phyloP scores from a whole-genome alignment of 2,113 vertebrate genomes.

The Pterocles orientalis region DNA sequence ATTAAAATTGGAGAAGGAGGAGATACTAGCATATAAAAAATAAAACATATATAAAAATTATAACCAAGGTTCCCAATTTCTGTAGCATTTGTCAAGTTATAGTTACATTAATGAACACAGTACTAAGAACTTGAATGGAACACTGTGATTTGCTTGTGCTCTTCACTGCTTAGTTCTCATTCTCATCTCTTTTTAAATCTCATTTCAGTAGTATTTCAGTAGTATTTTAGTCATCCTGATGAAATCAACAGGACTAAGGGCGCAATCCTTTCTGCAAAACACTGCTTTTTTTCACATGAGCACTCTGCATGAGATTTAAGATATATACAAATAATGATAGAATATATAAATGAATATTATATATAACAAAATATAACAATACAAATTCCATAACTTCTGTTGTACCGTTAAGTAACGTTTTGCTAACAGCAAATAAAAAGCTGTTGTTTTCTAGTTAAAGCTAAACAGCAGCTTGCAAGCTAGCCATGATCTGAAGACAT shows the following conservation, averaged over 20 bases:
- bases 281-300: not conserved
- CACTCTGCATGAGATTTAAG: not conserved
- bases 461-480: not conserved
- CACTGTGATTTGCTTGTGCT: not conserved
- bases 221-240: not conserved
- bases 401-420: not conserved
- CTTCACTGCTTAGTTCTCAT: not conserved
- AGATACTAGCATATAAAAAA: not conserved
- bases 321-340: not conserved
- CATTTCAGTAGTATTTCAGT: not conserved
- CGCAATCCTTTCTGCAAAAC: not conserved
- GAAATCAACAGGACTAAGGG: not conserved
- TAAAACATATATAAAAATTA: not conserved
- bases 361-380: not conserved
- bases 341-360: not conserved
- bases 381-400: not conserved
- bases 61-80: not conserved
- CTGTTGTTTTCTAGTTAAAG: not conserved
- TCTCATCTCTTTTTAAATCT: not conserved
- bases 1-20: not conserved
- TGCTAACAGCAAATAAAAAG: not conserved
- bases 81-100: not conserved
- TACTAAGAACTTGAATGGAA: not conserved
- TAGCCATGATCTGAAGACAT: not conserved
- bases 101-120: not conserved